Evolutionary conservation across 2,888 invertebrate species (phyloP).

Genomic region (Horisme vitalbata): DNA sequence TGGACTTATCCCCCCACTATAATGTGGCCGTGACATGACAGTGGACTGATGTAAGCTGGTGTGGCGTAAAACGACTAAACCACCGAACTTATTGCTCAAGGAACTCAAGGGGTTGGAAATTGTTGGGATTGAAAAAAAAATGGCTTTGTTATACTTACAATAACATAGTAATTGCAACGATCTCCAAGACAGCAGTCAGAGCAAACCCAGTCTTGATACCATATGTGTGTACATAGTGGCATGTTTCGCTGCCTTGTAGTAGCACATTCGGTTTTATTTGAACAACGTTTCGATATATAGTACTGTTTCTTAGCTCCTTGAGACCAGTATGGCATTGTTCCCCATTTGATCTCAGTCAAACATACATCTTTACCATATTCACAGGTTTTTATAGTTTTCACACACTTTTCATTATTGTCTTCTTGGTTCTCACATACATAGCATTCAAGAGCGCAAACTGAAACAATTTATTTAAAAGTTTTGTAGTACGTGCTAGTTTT

Average conservation of each 20-base stretch:
- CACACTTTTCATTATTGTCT: slow-evolving; percentile 95
- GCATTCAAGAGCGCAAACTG: slow-evolving; percentile 91
- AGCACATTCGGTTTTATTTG: slow-evolving; percentile 91
- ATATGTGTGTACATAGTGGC: slow-evolving; percentile 93
- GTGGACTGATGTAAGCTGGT: too few relatives aligned
- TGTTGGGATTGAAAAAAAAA: neutral
- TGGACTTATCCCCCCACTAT: too few relatives aligned
- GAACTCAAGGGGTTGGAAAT: too few relatives aligned
- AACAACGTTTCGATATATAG: slow-evolving; percentile 95
- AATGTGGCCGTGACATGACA: too few relatives aligned
- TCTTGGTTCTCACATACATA: slow-evolving; percentile 97
- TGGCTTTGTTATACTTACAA: slow-evolving; percentile 86
- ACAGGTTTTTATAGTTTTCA: slow-evolving; percentile 95
- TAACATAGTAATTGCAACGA: slow-evolving; percentile 96
- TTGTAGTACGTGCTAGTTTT: too few relatives aligned
- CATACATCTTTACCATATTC: slow-evolving; percentile 94
- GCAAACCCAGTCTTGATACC: slow-evolving; percentile 98
- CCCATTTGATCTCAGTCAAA: slow-evolving; percentile 95
- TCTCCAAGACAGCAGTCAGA: slow-evolving; percentile 98
- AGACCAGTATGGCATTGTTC: slow-evolving; percentile 97
- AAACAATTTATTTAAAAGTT: too few relatives aligned
- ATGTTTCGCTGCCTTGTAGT: slow-evolving; percentile 86
- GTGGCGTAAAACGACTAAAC: too few relatives aligned
- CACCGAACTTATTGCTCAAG: too few relatives aligned
- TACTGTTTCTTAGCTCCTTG: slow-evolving; percentile 96